A percentile compares a stretch with the other conserved stretches of the same genome.
Evolutionary conservation across 2,113 vertebrate genomes (phyloP).

Genomic region (Hydrochoerus hydrochaeris): DNA sequence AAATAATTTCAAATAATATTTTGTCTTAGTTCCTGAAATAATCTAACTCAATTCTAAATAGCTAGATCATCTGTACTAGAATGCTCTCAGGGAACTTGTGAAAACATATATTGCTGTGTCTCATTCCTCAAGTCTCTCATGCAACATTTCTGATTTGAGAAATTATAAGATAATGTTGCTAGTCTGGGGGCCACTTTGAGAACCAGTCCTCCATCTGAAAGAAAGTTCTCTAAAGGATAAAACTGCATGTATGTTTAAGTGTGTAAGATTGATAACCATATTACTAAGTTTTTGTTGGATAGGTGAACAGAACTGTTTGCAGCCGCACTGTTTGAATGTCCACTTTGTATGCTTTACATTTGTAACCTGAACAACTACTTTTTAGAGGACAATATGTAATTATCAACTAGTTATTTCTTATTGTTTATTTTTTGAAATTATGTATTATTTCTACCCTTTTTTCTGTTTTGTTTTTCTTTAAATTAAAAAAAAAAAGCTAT

Average conservation of each 20-base stretch:
- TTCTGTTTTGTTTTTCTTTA: too few relatives aligned
- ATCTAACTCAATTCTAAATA: constrained; percentile 19
- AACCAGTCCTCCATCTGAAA: background rate
- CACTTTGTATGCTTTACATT: too few relatives aligned
- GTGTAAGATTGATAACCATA: too few relatives aligned
- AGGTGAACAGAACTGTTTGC: too few relatives aligned
- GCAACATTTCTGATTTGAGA: constrained; percentile 13
- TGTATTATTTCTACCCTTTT: too few relatives aligned
- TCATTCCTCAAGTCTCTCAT: background rate
- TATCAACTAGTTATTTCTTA: too few relatives aligned
- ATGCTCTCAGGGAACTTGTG: constrained; percentile 28
- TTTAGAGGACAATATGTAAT: too few relatives aligned
- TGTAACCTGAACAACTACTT: too few relatives aligned
- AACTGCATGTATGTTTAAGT: too few relatives aligned
- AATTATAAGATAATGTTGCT: background rate
- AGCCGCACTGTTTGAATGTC: too few relatives aligned
- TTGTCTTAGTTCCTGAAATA: constrained; percentile 23
- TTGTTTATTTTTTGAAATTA: too few relatives aligned
- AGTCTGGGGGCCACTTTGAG: background rate
- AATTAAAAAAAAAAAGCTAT: background rate
- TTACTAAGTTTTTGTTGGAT: too few relatives aligned
- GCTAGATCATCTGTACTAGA: background rate
- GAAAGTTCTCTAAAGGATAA: background rate
- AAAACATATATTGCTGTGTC: background rate
- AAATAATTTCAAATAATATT: constrained; percentile 28